Percentiles rank a stretch among this genome's conserved stretches.
These are phyloP conservation scores for Parnassius glacialis DNA, from an alignment of 2,888 invertebrate genomes.

Conservation along the genomic window DNA sequence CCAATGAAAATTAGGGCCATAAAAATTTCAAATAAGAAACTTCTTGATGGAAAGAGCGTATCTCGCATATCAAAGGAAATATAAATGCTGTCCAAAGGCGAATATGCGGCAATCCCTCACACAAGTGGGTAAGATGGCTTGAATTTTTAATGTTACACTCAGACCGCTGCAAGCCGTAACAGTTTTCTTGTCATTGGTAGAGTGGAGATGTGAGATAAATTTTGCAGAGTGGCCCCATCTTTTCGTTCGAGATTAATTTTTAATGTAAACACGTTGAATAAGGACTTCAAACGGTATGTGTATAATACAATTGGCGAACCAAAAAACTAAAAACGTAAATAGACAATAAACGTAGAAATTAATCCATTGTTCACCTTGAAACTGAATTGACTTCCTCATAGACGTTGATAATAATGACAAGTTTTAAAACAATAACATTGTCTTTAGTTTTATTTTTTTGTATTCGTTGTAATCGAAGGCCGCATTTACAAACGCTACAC, in stretches of 20 bases:
- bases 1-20: constrained; percentile 15
- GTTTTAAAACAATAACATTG: constrained; percentile 72
- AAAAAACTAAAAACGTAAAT: constrained; percentile 28
- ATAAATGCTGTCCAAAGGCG: constrained; percentile 79
- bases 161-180: constrained; percentile 81
- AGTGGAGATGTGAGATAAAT: constrained; percentile 80
- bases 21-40: constrained; percentile 20
- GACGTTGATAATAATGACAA: constrained; percentile 69
- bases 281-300: constrained; percentile 71
- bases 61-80: constrained; percentile 73
- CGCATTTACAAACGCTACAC: constrained; percentile 64
- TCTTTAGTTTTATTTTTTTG: constrained; percentile 65
- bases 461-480: constrained; percentile 68
- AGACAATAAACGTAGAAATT: constrained; percentile 41
- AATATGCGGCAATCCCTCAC: constrained; percentile 80
- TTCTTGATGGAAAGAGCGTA: constrained; percentile 24
- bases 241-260: constrained; percentile 79
- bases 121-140: constrained; percentile 79
- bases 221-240: constrained; percentile 82
- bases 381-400: constrained; percentile 71
- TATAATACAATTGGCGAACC: constrained; percentile 69
- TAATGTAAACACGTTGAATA: constrained; percentile 72
- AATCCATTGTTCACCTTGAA: constrained; percentile 66
- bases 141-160: constrained; percentile 81
- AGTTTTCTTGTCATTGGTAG: constrained; percentile 81